Conservation (phyloP, 2,888 invertebrate species). For the Herminia tarsipennalis region DNA sequence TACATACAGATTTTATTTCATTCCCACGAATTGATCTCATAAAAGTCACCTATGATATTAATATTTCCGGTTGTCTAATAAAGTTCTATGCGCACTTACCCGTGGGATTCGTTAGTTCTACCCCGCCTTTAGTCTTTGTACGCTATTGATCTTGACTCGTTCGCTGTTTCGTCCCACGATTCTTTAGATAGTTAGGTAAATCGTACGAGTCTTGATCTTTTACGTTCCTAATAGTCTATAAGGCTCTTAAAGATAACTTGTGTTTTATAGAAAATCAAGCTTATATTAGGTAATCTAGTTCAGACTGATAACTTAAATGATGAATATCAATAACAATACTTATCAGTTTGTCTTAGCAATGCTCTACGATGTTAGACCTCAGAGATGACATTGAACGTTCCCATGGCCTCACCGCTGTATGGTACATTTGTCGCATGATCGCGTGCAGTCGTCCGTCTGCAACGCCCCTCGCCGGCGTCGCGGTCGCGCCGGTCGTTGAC, state of each 20-base stretch:
- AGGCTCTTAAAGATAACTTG: too few species aligned
- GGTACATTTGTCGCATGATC: slow-evolving; percentile 36
- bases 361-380: background rate
- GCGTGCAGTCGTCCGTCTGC: slow-evolving; percentile 55
- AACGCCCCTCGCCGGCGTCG: slow-evolving; percentile 31
- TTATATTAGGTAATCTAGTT: too few species aligned
- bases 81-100: slow-evolving; percentile 5
- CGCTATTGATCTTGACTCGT: too few species aligned
- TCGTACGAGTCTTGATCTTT: too few species aligned
- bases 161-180: too few species aligned
- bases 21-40: slow-evolving; percentile 17
- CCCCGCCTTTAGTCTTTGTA: too few species aligned
- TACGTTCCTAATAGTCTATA: too few species aligned
- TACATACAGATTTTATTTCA: slow-evolving; percentile 4
- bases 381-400: slow-evolving; percentile 27
- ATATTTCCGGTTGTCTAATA: slow-evolving; percentile 17
- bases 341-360: background rate
- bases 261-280: too few species aligned
- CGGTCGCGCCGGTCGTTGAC: slow-evolving; percentile 33
- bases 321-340: too few species aligned
- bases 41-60: slow-evolving; percentile 6
- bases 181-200: too few species aligned
- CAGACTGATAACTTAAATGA: too few species aligned
- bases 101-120: background rate
- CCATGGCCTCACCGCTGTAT: slow-evolving; percentile 12